Evolutionary conservation across 1,140 invertebrate species (phyloP), one percentile per base, ranked within the genome.

Genomic region (Drosophila rhopaloa): DNA sequence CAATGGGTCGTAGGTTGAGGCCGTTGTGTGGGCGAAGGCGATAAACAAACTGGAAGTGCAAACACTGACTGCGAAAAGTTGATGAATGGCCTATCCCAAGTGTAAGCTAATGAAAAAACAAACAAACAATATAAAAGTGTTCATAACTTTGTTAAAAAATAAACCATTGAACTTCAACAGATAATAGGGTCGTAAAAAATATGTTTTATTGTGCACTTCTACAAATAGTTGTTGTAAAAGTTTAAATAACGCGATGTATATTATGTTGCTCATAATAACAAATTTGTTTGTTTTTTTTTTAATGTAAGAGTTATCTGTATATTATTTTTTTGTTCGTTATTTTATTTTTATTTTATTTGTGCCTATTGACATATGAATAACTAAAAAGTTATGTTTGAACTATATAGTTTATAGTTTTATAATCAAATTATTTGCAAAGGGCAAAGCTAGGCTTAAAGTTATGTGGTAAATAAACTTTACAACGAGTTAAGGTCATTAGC

Each of bases 1-100:
- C 29, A 44, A 29, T 48, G 27, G 50, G 59, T 71, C 67, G 67
- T 71, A 70, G 67, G 67, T 71, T 58, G 67, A 71, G 67, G 67
- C 51, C 50, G 43, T 50, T 6, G 51, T 54, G 67, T 71, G 67
- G 67, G 67, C 43, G n/a, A 55, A 37, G 50, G 16, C 51, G 43
- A 71, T 57, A 70, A 70, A 70, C 63, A 50, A 70, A 55, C 51
- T 50, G 63, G 41, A 57, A 50, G 43, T 48, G 67, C 65, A 71
- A 70, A 57, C 51, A 71, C 16, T 57, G 51, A 40, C 43, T 57
- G 35, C 51, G 37, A 71, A 71, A 48, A 71, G 44, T 70, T 41
- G 51, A 70, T 57, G 37, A 48, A 71, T 68, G 13, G 35, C 24
- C 41, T 6, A 29, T 38, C 29, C 62, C 32, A 16, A 35, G 13